Evolutionary conservation across 2,113 vertebrate genomes (phyloP).

Genomic region (Indicator indicator): DNA sequence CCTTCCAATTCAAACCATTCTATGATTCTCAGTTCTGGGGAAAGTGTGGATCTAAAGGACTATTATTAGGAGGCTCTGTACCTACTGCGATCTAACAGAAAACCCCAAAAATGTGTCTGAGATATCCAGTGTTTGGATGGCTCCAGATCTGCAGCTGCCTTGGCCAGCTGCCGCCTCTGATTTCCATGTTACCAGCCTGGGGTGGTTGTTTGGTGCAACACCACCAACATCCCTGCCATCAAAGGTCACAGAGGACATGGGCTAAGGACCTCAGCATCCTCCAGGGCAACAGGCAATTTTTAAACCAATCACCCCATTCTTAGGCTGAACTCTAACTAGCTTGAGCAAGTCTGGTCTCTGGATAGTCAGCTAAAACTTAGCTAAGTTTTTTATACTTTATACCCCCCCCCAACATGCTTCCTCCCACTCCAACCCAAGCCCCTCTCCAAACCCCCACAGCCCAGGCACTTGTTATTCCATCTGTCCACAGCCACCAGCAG

Average conservation of each 20-base stretch:
- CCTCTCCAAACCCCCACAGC: not conserved
- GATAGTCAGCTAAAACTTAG: not conserved
- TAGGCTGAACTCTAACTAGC: not conserved
- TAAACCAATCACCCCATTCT: fast-evolving
- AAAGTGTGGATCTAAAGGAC: fast-evolving
- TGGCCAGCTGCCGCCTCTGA: not conserved
- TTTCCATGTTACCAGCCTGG: not conserved
- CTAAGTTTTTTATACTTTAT: not conserved
- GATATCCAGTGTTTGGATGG: not conserved
- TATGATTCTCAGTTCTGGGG: not conserved
- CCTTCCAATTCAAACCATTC: no score
- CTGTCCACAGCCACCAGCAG: not conserved
- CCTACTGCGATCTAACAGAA: not conserved
- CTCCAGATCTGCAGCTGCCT: not conserved
- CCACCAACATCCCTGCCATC: not conserved
- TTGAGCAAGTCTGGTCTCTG: not conserved
- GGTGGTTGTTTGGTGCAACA: not conserved
- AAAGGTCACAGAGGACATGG: not conserved
- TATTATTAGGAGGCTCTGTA: not conserved
- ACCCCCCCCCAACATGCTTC: not conserved
- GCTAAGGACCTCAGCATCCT: not conserved
- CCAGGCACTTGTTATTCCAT: fast-evolving
- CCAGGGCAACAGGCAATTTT: not conserved
- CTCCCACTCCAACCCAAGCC: not conserved
- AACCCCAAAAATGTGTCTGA: fast-evolving